Evolutionary conservation across 37 sponge, comb jelly and placozoan species (phyloP), one percentile per base, ranked within the genome.

Genomic region (Spongilla lacustris): DNA sequence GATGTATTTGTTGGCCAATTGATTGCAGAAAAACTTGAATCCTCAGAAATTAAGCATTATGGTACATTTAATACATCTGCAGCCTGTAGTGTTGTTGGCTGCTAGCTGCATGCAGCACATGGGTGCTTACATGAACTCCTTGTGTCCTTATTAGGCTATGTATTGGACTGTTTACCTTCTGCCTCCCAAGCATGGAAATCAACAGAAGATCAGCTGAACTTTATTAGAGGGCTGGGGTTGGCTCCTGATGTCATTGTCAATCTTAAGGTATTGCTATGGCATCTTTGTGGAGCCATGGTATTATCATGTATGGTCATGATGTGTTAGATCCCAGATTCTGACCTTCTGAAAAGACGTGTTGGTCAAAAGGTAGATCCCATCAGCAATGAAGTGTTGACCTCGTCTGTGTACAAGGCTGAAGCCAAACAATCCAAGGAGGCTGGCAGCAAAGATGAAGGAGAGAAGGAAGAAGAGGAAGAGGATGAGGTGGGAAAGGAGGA

Each of bases 231-330:
- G 13, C 72, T 92, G 5, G 71, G 86, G 6, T n/a, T 95, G 37
- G 85, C 75, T 28, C 96, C 99, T 48, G 94, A 95, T 84, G 91
- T 97, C 72, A 93, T 98, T 35, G 92, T 98, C 68, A 95, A 97
- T 74, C 77, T 98, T 35, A 98, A 91, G 95, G 96, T 98, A 70
- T 80, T 14, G 11, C 58, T 17, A 58, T 17, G 4, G 19, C 14
- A 19, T 58, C 1, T 58, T 6, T 3, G 41, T 12, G 0, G n/a
- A n/a, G n/a, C n/a, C n/a, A n/a, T n/a, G n/a, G n/a, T 28, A 17
- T 49, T n/a, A 3, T 41, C n/a, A 33, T 78, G 78, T 78, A 10
- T 49, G 28, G 29, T 0, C 27, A 37, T 35, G 22, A 58, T 46
- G 46, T 8, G 69, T 6, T 36, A 95, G 96, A 87, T 95, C 75